These are phyloP conservation scores for Gymnosoma rotundatum DNA, from an alignment of 2,888 invertebrate genomes.

Conservation along the genomic window DNA sequence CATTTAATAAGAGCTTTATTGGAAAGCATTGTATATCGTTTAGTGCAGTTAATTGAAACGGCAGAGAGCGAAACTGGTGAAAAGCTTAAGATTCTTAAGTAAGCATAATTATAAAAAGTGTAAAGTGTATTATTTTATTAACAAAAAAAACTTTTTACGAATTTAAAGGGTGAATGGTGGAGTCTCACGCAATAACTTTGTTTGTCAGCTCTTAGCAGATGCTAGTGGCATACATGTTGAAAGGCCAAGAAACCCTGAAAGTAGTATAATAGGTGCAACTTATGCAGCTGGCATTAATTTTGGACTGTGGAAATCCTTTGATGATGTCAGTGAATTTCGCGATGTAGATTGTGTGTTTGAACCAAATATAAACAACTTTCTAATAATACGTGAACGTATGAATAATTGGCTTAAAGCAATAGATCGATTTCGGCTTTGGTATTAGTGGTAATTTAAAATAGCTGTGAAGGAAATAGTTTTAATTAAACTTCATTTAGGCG, in stretches of 20 bases:
- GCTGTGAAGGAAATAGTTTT: too few species aligned
- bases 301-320: conserved; percentile 90
- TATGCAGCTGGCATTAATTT: conserved; percentile 91
- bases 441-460: conserved; percentile 62
- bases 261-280: conserved; percentile 93
- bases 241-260: conserved; percentile 88
- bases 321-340: conserved; percentile 85
- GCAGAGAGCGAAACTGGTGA: conserved; percentile 88
- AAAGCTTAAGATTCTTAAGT: conserved; percentile 85
- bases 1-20: conserved; percentile 92
- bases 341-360: conserved; percentile 85
- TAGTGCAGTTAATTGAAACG: conserved; percentile 89
- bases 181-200: conserved; percentile 96
- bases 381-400: conserved; percentile 74
- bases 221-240: conserved; percentile 89
- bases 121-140: background rate
- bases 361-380: conserved; percentile 81
- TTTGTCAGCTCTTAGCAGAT: conserved; percentile 94
- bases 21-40: conserved; percentile 92
- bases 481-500: too few species aligned
- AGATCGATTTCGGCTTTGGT: conserved; percentile 80
- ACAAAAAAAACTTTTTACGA: background rate
- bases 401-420: conserved; percentile 78
- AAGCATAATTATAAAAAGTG: conserved; percentile 41
- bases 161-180: conserved; percentile 90